Base-by-base conservation (phyloP, 2,888 invertebrate genomes). In the Lepeophtheirus nordmannii region DNA sequence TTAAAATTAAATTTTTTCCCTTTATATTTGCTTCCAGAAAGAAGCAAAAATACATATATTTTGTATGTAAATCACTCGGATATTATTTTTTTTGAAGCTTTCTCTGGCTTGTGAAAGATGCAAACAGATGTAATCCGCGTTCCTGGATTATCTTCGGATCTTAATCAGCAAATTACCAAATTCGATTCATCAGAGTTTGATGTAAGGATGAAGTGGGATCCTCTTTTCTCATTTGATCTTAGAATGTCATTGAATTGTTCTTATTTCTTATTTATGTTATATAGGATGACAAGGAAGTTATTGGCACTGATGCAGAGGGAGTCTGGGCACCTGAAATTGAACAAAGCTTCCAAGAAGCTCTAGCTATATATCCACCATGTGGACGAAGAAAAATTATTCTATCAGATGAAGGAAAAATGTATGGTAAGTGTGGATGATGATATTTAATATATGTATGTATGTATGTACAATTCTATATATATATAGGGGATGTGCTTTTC, bases 261-360 rank as follows among this genome's bases (percentile, higher is more conserved):
- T 46, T 17, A 46, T 64, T 20, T 62, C 61, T 57, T 58, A 20
- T 58, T 14, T 65, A 17, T 65, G 64, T 59, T 65, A 22, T 89
- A 78, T 89, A 88, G 84, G 85, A 86, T 77, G 86, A 85, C 79
- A 87, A 89, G 82, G 90, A 90, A 78, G 81, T 89, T 78, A 89
- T 90, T 76, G 91, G 92, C 73, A 87, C 92, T 72, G 97, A 98
- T 80, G 97, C 97, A 72, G 98, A 99, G 80, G 98, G 98, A 73
- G 98, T 99, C 69, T 99, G 98, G 98, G 93, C 93, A 80, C 92
- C 96, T 71, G 98, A 99, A 80, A 98, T 98, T 79, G 98, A 99
- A 79, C 97, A 98, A 81, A 93, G 93, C 80, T 98, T 98, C 81
- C 97, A 98, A 79, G 98, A 98, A 81, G 98, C 98, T 71, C 83